Evolutionary conservation across 2,888 invertebrate species (phyloP).

Genomic region (Eristalis pertinax): DNA sequence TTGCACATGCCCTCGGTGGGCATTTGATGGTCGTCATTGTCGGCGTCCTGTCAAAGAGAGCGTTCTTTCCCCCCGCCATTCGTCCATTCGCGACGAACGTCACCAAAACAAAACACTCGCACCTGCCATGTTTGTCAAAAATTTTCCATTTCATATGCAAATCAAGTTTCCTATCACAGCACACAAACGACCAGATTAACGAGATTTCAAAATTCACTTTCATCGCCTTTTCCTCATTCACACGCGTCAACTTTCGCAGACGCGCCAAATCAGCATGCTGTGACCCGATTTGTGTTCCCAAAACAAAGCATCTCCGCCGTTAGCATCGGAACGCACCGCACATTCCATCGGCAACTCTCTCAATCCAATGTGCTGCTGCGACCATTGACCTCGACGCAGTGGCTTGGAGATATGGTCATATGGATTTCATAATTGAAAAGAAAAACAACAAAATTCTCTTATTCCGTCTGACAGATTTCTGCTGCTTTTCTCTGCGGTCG

Average conservation of each 20-base stretch:
- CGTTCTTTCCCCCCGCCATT: not conserved
- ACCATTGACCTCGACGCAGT: not conserved
- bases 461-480: not conserved
- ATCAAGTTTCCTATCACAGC: not conserved
- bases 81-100: not conserved
- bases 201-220: not conserved
- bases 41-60: not conserved
- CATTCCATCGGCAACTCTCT: not conserved
- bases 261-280: not conserved
- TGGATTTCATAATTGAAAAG: not conserved
- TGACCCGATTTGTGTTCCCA: slow-evolving; percentile 28
- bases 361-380: not conserved
- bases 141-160: not conserved
- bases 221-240: not conserved
- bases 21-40: not conserved
- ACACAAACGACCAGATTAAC: not conserved
- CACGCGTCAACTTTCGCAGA: slow-evolving; percentile 14
- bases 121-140: not conserved
- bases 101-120: too few relatives aligned
- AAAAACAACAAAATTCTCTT: not conserved
- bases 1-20: not conserved
- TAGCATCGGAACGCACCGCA: not conserved
- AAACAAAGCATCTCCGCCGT: not conserved
- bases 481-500: slow-evolving; percentile 22
- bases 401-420: not conserved